phyloP scores from a whole-genome alignment of 2,113 vertebrate genomes.

The Daubentonia madagascariensis region DNA sequence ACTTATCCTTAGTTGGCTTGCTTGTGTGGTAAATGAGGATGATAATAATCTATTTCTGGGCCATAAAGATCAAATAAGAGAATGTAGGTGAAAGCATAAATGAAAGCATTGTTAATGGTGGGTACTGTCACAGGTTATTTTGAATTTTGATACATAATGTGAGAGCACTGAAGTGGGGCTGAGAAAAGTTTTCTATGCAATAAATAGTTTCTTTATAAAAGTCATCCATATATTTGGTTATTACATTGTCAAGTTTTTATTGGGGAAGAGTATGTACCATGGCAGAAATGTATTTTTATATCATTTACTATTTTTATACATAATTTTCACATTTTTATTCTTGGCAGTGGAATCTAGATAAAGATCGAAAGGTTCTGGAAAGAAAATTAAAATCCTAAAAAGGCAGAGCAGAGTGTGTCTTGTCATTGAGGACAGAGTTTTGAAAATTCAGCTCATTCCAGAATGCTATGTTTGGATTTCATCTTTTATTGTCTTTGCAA shows the following conservation, averaged over 20 bases:
- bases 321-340: background rate
- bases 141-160: background rate
- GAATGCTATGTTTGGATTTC: background rate
- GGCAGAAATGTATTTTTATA: background rate
- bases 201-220: background rate
- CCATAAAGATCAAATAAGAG: background rate
- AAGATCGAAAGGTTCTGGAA: background rate
- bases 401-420: background rate
- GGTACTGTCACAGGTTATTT: background rate
- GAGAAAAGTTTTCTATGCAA: background rate
- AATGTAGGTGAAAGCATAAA: background rate
- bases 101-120: background rate
- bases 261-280: background rate
- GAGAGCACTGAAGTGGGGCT: background rate
- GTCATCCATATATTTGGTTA: background rate
- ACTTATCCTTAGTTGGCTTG: background rate
- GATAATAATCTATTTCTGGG: background rate
- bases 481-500: background rate
- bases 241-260: background rate
- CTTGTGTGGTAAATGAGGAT: background rate
- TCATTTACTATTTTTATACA: background rate
- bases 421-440: background rate
- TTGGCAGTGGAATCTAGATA: background rate
- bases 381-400: constrained; percentile 13
- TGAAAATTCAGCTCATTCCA: background rate